Conservation (phyloP, 37 sponge, comb jelly and placozoan species). For the Dysidea cf. avara region DNA sequence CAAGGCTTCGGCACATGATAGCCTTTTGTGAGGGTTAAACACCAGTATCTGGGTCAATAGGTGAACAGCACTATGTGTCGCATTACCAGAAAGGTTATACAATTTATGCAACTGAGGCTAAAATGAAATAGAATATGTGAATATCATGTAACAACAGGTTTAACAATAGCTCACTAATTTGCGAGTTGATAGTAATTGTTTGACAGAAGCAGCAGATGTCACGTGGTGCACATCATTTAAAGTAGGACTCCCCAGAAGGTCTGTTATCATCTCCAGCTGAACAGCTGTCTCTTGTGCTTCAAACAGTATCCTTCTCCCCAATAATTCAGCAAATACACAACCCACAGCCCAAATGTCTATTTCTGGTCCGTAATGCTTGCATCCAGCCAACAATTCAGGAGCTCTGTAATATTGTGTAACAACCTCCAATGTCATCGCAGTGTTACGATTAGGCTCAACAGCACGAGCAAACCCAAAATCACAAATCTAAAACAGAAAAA, state of each 20-base stretch:
- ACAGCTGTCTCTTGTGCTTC: slow-evolving; percentile 48
- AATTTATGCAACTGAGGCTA: slow-evolving; percentile 45
- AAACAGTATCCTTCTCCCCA: slow-evolving; percentile 78
- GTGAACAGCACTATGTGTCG: slow-evolving; percentile 80
- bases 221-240: slow-evolving; percentile 48
- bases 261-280: slow-evolving; percentile 87
- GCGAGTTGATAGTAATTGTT: slow-evolving; percentile 35
- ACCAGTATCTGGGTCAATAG: slow-evolving; percentile 75
- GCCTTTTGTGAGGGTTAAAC: slow-evolving; percentile 73
- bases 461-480: slow-evolving; percentile 93
- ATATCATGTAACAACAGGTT: background rate
- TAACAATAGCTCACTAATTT: slow-evolving; percentile 36
- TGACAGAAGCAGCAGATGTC: slow-evolving; percentile 44
- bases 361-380: slow-evolving; percentile 77
- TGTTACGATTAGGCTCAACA: slow-evolving; percentile 63
- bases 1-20: slow-evolving; percentile 69
- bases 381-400: slow-evolving; percentile 87
- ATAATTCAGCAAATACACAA: slow-evolving; percentile 84
- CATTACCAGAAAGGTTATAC: slow-evolving; percentile 58
- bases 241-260: slow-evolving; percentile 75
- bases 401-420: slow-evolving; percentile 92
- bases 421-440: slow-evolving; percentile 87
- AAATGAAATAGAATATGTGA: background rate
- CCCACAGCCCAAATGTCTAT: slow-evolving; percentile 95
- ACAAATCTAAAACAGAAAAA: slow-evolving; percentile 48